These are phyloP conservation scores for Pemphigus obesinymphae DNA, from an alignment of 1,140 invertebrate species.

Conservation along the genomic window DNA sequence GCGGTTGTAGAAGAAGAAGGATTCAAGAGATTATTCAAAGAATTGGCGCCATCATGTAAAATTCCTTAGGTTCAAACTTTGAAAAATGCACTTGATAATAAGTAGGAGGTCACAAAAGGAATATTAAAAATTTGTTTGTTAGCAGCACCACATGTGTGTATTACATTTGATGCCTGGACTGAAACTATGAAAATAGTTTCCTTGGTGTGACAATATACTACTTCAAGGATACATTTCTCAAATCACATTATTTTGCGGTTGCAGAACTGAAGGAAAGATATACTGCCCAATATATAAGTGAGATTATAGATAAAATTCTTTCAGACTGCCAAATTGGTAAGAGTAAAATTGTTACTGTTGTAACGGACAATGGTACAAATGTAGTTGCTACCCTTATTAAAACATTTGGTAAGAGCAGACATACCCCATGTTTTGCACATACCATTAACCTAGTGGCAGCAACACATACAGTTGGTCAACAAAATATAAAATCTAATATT, in stretches of 20 bases:
- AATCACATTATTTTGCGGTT: constrained; percentile 24
- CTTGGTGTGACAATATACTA: constrained; percentile 45
- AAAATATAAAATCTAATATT: constrained; percentile 42
- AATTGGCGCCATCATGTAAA: no score
- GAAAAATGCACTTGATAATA: no score
- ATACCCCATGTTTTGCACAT: constrained; percentile 52
- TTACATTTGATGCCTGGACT: no score
- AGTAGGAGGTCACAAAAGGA: no score
- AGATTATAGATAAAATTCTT: constrained; percentile 45
- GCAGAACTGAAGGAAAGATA: constrained; percentile 36
- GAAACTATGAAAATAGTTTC: constrained; percentile 47
- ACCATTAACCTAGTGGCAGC: constrained; percentile 45
- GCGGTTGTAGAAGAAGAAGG: no score
- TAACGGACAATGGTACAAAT: constrained; percentile 51
- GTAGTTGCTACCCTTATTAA: constrained; percentile 49
- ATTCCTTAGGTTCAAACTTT: no score
- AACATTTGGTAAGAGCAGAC: constrained; percentile 49
- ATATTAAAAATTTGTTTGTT: no score
- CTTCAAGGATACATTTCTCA: constrained; percentile 44
- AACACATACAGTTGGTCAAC: constrained; percentile 50
- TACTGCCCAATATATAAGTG: constrained; percentile 45
- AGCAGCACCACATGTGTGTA: no score
- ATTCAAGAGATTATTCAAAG: no score
- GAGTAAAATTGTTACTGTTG: constrained; percentile 51
- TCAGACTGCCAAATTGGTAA: constrained; percentile 49